Evolutionary conservation across 2,888 invertebrate genomes (phyloP).

Genomic region (Ecdyonurus torrentis): DNA sequence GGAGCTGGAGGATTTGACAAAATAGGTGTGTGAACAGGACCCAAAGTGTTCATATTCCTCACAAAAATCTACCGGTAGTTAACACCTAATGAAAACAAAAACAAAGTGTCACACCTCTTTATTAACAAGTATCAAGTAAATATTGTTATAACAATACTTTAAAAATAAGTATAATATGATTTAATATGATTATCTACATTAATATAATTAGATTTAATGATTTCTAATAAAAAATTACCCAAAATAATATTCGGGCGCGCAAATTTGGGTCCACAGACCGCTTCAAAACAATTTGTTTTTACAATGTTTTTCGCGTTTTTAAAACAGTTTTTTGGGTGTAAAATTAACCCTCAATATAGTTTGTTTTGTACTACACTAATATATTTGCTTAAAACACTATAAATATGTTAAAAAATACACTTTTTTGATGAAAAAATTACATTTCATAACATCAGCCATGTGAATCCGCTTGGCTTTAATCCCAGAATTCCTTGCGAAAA

Average conservation of each 20-base stretch:
- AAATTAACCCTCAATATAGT: neutral
- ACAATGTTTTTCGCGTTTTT: neutral
- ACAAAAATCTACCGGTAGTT: no score
- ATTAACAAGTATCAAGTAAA: no score
- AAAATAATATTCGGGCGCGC: neutral
- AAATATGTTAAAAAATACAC: neutral
- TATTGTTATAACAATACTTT: no score
- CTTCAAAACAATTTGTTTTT: neutral
- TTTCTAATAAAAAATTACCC: neutral
- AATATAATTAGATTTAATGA: no score
- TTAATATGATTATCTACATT: no score
- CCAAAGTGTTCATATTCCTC: neutral
- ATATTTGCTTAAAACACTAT: neutral
- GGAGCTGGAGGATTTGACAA: neutral
- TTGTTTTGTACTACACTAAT: neutral
- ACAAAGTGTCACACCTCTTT: no score
- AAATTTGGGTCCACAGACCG: neutral
- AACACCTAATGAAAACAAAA: no score
- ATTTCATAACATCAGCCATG: slow-evolving; percentile 1
- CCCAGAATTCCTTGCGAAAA: neutral
- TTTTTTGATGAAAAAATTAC: neutral
- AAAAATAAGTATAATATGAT: no score
- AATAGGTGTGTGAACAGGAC: neutral
- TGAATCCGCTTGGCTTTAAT: neutral
- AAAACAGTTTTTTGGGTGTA: neutral